Evolutionary conservation across 2,113 vertebrate genomes (phyloP).

Genomic region (Xiphophorus hellerii): DNA sequence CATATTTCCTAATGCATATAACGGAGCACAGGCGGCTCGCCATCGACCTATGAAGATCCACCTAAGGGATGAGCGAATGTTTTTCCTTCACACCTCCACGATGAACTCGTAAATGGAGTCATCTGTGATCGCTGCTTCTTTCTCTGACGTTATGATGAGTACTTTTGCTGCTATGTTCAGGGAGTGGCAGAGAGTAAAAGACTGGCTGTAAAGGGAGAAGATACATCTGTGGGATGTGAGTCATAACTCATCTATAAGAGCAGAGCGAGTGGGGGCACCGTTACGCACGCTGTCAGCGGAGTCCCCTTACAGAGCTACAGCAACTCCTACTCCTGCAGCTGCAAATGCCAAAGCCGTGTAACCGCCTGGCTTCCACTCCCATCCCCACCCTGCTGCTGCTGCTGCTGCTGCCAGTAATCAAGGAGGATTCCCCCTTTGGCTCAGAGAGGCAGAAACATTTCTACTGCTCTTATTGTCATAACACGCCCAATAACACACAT

Average conservation of each 20-base stretch:
- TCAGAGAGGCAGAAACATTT: conserved; percentile 22
- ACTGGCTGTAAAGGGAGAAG: conserved; percentile 5
- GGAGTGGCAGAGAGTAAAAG: conserved; percentile 52
- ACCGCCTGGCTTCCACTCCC: conserved; percentile 41
- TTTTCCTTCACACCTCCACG: conserved; percentile 26
- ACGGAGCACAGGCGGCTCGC: conserved; percentile 27
- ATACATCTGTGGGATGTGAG: conserved; percentile 44
- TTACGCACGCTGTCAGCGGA: conserved; percentile 24
- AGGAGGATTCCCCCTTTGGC: conserved; percentile 53
- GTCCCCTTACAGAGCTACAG: conserved; percentile 35
- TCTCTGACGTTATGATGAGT: conserved; percentile 26
- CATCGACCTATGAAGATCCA: conserved; percentile 36
- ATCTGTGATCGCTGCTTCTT: conserved; percentile 25
- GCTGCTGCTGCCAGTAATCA: conserved; percentile 25
- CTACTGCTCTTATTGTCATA: neutral
- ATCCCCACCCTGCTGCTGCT: conserved; percentile 51
- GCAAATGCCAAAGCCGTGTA: conserved; percentile 44
- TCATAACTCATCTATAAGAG: conserved; percentile 59
- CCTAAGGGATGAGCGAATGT: conserved; percentile 13
- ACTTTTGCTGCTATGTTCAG: conserved; percentile 36
- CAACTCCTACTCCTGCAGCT: conserved; percentile 41
- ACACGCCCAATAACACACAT: neutral
- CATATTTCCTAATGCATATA: conserved; percentile 42
- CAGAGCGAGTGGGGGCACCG: conserved; percentile 9
- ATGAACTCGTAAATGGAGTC: conserved; percentile 3